Evolutionary conservation across 1,140 invertebrate genomes (phyloP).

Genomic region (Diploscapter pachys): DNA sequence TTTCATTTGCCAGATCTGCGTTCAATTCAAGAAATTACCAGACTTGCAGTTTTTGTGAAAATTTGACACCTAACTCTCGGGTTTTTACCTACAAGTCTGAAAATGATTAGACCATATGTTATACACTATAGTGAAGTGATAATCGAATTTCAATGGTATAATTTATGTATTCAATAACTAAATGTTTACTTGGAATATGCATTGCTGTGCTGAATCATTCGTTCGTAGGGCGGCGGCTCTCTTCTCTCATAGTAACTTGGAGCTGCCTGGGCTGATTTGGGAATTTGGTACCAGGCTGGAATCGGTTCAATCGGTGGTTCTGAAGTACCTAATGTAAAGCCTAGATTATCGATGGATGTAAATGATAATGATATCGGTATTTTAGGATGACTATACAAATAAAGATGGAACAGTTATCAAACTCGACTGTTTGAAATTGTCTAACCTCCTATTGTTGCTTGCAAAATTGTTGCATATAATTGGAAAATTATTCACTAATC

Average conservation of each 20-base stretch:
- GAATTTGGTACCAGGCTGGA: constrained; percentile 32
- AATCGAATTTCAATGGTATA: not conserved
- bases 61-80: not conserved
- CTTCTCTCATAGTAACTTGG: constrained; percentile 25
- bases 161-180: not conserved
- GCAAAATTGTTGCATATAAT: too few species aligned
- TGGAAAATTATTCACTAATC: too few species aligned
- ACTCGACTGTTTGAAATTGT: too few species aligned
- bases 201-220: constrained; percentile 9
- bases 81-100: too few species aligned
- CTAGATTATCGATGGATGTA: too few species aligned
- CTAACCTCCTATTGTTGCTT: too few species aligned
- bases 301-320: not conserved
- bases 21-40: not conserved
- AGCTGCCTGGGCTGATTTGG: constrained; percentile 25
- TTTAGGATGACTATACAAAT: too few species aligned
- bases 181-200: constrained; percentile 12
- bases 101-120: too few species aligned
- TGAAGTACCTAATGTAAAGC: too few species aligned
- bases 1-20: constrained; percentile 4
- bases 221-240: constrained; percentile 20
- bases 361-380: too few species aligned
- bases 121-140: too few species aligned
- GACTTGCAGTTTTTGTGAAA: not conserved
- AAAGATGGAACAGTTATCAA: too few species aligned